phyloP scores from a whole-genome alignment of 1,140 invertebrate species.

The Drosophila punjabiensis region DNA sequence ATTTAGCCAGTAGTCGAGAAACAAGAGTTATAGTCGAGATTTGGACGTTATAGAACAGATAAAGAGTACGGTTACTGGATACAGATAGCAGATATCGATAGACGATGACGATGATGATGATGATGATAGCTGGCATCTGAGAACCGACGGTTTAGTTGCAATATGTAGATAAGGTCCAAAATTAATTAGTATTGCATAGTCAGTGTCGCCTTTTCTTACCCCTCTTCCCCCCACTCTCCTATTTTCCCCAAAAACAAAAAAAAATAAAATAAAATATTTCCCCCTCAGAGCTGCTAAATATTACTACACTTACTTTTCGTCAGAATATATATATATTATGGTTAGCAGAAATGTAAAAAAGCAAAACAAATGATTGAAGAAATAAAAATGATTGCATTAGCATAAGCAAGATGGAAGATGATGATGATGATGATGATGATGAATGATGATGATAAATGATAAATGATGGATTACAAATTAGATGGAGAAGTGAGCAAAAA shows the following conservation, averaged over 20 bases:
- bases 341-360: constrained; percentile 30
- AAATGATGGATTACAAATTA: constrained; percentile 9
- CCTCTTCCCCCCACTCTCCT: neutral
- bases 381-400: constrained; percentile 26
- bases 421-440: neutral
- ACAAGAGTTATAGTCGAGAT: constrained; percentile 21
- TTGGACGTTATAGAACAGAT: constrained; percentile 16
- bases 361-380: constrained; percentile 8
- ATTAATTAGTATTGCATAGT: constrained; percentile 41
- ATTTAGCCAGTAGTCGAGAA: constrained; percentile 50
- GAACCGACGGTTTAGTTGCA: constrained; percentile 70
- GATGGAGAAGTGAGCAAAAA: constrained; percentile 27
- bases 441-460: neutral
- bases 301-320: constrained; percentile 25
- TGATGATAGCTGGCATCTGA: constrained; percentile 32
- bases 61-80: constrained; percentile 7
- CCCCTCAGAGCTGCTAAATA: constrained; percentile 25
- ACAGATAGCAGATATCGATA: constrained; percentile 7
- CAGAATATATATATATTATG: constrained; percentile 20
- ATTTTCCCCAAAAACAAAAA: neutral
- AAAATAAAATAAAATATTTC: neutral
- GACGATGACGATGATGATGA: constrained; percentile 2
- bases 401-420: constrained; percentile 12
- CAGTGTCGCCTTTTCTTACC: constrained; percentile 43
- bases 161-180: constrained; percentile 74